A percentile compares a stretch with the other conserved stretches of the same genome.
phyloP scores from a whole-genome alignment of 2,113 vertebrate genomes.

The Ailurus styani region DNA sequence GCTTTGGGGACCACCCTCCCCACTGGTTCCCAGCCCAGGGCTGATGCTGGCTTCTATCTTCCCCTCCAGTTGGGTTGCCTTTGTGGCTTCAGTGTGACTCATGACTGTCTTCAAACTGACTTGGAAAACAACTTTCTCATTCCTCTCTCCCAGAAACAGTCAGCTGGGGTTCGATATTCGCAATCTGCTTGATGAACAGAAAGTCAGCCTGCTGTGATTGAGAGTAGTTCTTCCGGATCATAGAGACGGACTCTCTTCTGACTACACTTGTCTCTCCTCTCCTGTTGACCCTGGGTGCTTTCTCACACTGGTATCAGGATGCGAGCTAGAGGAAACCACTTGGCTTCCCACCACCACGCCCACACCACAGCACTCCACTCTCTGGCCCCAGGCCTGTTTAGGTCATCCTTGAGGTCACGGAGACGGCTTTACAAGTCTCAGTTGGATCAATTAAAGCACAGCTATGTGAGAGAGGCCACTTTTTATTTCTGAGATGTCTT shows the following conservation, averaged over 20 bases:
- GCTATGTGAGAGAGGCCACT: background rate
- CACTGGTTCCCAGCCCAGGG: no score
- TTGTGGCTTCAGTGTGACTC: background rate
- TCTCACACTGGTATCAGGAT: background rate
- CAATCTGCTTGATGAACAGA: background rate
- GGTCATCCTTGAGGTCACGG: background rate
- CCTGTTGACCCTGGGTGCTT: background rate
- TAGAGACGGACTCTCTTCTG: background rate
- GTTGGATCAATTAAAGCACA: slow-evolving; percentile 41
- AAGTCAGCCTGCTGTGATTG: accelerated
- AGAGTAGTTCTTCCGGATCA: background rate
- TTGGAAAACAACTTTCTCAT: background rate
- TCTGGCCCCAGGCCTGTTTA: background rate
- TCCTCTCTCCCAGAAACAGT: background rate
- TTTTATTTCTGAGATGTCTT: slow-evolving; percentile 9
- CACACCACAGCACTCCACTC: background rate
- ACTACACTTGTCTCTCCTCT: background rate
- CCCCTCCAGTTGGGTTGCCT: background rate
- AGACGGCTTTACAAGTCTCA: slow-evolving; percentile 39
- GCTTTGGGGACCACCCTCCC: accelerated
- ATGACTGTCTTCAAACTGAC: background rate
- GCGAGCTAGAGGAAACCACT: background rate
- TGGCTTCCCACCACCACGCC: background rate
- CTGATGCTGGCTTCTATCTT: accelerated
- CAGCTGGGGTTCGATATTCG: background rate